These are phyloP conservation scores for Eupithecia pulchellata DNA, from an alignment of 2,888 invertebrate species.

Conservation along the genomic window DNA sequence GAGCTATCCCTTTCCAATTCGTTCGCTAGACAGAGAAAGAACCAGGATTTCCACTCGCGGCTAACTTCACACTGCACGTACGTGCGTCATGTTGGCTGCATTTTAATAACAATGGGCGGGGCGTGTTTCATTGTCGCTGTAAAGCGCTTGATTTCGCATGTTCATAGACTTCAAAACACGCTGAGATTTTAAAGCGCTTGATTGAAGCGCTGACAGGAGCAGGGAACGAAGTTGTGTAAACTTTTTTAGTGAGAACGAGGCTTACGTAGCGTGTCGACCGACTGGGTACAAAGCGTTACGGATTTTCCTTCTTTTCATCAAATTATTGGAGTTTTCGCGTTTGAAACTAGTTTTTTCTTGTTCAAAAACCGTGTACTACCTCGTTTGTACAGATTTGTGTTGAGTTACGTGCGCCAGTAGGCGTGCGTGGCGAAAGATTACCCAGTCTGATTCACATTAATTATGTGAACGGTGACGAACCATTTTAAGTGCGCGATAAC, in stretches of 20 bases:
- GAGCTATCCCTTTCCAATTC: constrained; percentile 49
- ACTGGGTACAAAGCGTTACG: constrained; percentile 63
- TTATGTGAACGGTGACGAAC: constrained; percentile 82
- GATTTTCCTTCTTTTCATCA: constrained; percentile 54
- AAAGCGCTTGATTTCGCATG: constrained; percentile 55
- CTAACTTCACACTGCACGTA: constrained; percentile 70
- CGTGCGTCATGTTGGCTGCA: constrained; percentile 82
- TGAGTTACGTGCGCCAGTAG: constrained; percentile 48
- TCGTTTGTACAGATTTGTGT: constrained; percentile 36
- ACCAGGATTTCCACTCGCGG: constrained; percentile 45
- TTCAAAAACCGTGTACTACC: constrained; percentile 17
- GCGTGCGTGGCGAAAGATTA: constrained; percentile 68
- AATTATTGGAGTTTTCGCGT: constrained; percentile 49
- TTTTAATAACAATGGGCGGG: constrained; percentile 82
- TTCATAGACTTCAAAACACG: constrained; percentile 21
- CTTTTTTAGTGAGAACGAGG: constrained; percentile 68
- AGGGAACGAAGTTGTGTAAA: constrained; percentile 72
- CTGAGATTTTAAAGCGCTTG: constrained; percentile 41
- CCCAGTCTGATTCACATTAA: constrained; percentile 76
- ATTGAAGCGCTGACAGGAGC: constrained; percentile 52
- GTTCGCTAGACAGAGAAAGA: constrained; percentile 52
- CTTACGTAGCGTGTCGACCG: constrained; percentile 72
- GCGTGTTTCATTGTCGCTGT: constrained; percentile 53
- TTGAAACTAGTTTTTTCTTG: constrained; percentile 42
- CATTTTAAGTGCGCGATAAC: constrained; percentile 79